Percentiles rank a stretch among this genome's conserved stretches.
These are phyloP conservation scores for Equus przewalskii DNA, from an alignment of 2,113 vertebrate species.

Conservation along the genomic window DNA sequence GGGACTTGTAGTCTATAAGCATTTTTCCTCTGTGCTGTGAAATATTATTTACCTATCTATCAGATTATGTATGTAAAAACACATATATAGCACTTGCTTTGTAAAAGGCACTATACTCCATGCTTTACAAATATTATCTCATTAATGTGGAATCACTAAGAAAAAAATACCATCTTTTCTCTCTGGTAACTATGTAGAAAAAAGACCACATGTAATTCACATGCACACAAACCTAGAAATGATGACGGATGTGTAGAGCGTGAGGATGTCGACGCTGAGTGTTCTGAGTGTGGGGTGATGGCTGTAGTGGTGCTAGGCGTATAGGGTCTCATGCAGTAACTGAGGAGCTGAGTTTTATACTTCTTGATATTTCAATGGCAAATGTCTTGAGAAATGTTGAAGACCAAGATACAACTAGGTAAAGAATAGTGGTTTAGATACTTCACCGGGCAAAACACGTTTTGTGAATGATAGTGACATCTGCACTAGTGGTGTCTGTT, in stretches of 20 bases:
- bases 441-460: background rate
- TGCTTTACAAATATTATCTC: background rate
- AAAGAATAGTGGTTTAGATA: background rate
- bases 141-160: background rate
- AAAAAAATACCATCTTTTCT: background rate
- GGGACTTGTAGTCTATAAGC: background rate
- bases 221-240: background rate
- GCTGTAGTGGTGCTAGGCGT: background rate
- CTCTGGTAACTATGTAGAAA: background rate
- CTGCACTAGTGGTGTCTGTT: background rate
- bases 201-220: background rate
- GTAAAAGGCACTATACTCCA: background rate
- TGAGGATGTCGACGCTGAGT: background rate
- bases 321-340: background rate
- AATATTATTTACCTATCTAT: background rate
- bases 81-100: background rate
- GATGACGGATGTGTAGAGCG: background rate
- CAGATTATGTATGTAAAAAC: background rate
- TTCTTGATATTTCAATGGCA: background rate
- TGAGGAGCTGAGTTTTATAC: background rate
- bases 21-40: background rate
- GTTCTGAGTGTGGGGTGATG: background rate
- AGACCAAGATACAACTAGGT: background rate
- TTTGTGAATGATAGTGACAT: background rate
- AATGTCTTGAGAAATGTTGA: background rate